Base-by-base conservation (phyloP, 2,113 vertebrate species). In the Poeciliopsis turrubarensis region DNA sequence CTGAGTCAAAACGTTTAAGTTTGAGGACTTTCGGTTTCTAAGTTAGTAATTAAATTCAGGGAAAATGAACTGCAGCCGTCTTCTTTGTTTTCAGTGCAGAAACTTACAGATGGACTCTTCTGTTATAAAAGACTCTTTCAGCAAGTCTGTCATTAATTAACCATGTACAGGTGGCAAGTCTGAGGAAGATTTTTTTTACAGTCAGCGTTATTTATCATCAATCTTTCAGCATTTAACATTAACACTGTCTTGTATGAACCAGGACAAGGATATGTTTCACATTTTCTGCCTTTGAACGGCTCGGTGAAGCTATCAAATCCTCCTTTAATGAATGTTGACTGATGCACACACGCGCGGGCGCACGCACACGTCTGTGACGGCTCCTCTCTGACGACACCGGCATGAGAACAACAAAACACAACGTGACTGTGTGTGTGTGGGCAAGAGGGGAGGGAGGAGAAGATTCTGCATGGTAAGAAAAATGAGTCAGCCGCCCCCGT, bases 401-500 rank as follows among this genome's bases (percentile, higher is more conserved):
- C 65, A 32, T 34, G 68, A 73, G 63, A 71, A 79, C 79, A 86
- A 84, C 84, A 86, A 74, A 81, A 80, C 72, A 73, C 80, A 86
- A 84, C 62, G 81, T 88, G 84, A 88, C 67, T 27, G 65, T 79
- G 37, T 79, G 69, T 73, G 71, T 83, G 89, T 87, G 77, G 80
- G 85, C 72, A 81, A 65, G 81, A 65, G 3, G 44, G 85, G 51
- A 71, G 78, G 81, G 82, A 73, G 39, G 72, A 34, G 73, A 80
- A 79, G 77, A 89, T 90, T 87, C 30, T 86, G 80, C 83, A 34
- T 73, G 80, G 86, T 85, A 84, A 86, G 83, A 79, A 75, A 83
- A 86, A 86, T 91, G 83, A 91, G 84, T 89, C 85, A 90, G 83
- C 89, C 89, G 64, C 85, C 84, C 77, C 79, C 84, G 10, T 78